Conservation (phyloP, 2,113 vertebrate species). For the Scalopus aquaticus region DNA sequence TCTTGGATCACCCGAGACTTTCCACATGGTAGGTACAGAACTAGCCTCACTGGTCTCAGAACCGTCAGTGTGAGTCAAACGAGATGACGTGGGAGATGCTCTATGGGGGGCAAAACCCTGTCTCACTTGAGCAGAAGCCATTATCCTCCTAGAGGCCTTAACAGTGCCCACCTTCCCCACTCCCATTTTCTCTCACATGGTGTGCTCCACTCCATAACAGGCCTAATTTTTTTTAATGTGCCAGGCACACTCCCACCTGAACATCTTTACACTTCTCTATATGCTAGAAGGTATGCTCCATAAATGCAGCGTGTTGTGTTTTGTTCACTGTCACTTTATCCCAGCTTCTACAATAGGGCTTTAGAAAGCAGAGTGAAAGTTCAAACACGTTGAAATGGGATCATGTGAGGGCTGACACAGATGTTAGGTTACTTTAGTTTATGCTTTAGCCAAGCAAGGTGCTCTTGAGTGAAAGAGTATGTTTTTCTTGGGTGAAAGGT, state of each 20-base stretch:
- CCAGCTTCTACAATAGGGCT: neutral
- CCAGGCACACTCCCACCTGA: neutral
- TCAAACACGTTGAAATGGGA: neutral
- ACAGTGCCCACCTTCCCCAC: too few relatives aligned
- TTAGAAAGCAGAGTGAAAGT: neutral
- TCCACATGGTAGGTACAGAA: too few relatives aligned
- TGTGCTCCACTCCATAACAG: neutral
- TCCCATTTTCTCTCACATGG: neutral
- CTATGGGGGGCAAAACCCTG: too few relatives aligned
- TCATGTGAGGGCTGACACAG: accelerated
- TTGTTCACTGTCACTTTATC: neutral
- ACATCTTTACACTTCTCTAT: neutral
- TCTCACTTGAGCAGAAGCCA: neutral
- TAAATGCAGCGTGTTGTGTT: neutral
- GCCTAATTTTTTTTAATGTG: neutral
- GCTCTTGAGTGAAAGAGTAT: neutral
- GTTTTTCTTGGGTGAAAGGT: neutral
- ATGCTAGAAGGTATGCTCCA: too few relatives aligned
- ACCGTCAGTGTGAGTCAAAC: too few relatives aligned
- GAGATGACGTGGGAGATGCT: too few relatives aligned
- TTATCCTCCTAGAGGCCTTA: neutral
- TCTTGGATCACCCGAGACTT: too few relatives aligned
- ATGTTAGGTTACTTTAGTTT: accelerated
- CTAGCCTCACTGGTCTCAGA: too few relatives aligned
- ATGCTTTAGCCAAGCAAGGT: neutral